Percentiles rank a stretch among this genome's conserved stretches.
Evolutionary conservation across 1,140 invertebrate species (phyloP).

Genomic region (Hyposmocoma kahamanoa): DNA sequence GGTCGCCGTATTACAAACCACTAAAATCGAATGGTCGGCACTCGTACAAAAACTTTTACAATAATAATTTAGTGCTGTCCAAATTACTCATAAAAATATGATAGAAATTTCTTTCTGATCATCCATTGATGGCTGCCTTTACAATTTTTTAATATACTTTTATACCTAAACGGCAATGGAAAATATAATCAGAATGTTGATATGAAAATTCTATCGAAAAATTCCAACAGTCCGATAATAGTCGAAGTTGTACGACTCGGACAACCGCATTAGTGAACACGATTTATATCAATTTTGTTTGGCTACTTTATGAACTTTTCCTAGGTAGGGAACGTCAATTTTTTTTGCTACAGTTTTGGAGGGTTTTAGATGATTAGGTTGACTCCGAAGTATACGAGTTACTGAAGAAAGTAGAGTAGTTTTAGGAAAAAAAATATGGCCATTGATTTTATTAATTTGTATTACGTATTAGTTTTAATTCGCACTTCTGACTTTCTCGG

Average conservation of each 20-base stretch:
- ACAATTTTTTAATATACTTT: background rate
- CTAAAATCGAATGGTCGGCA: background rate
- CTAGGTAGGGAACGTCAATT: too few species aligned
- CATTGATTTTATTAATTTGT: too few species aligned
- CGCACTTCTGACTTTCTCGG: too few species aligned
- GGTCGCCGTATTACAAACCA: background rate
- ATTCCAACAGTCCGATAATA: slow-evolving; percentile 24
- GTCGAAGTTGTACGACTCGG: slow-evolving; percentile 33
- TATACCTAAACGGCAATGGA: background rate
- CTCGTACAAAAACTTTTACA: background rate
- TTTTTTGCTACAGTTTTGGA: too few species aligned
- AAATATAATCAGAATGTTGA: too few species aligned
- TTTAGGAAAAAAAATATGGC: too few species aligned
- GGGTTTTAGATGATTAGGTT: too few species aligned
- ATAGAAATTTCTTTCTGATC: background rate
- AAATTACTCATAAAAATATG: background rate
- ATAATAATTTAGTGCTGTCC: background rate
- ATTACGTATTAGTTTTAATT: too few species aligned
- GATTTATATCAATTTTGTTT: slow-evolving; percentile 4
- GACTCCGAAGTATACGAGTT: too few species aligned
- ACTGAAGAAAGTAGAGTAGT: too few species aligned
- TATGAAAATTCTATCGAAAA: too few species aligned
- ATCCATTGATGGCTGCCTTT: background rate
- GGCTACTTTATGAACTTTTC: slow-evolving; percentile 3
- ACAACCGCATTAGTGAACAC: slow-evolving; percentile 24